Evolutionary conservation across 2,888 invertebrate genomes (phyloP), one percentile per base, ranked within the genome.

Genomic region (Syritta pipiens): DNA sequence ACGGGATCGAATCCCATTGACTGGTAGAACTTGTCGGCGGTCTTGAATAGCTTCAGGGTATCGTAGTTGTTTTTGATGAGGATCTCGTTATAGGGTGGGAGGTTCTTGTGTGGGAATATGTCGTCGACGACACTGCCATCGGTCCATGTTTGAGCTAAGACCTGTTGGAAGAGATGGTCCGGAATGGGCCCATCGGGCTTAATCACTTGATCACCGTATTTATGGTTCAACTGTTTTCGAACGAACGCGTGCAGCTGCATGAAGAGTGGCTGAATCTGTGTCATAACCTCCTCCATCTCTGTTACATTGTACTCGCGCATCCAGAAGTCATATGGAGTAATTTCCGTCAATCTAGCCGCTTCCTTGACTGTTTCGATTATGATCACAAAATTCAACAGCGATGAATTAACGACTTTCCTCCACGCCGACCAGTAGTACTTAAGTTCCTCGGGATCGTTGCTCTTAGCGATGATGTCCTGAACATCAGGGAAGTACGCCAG

Each of bases 231-330:
- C 71, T 93, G 92, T 68, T 91, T 90, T 77, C 96, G 90, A 1
- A 95, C 93, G 83, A 95, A 96, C 0, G 95, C 94, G 84, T 96
- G 96, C 1, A 96, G 89, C 84, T 96, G 93, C 72, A 93, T 89
- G 86, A 97, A 97, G 3, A 96, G 87, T 0, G 96, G 96, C 81
- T 82, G 84, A 6, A 87, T 79, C 60, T 88, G 86, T 1, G 65
- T 91, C 93, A 82, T 87, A 0, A 86, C 87, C n/a, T 83, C 82
- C 59, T 86, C 84, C 87, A 88, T 87, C 75, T 87, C 87, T 35
- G 83, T 69, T 0, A 88, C 84, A 44, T 83, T 81, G n/a, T 87
- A 85, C 44, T 83, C 85, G 6, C 82, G 83, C 32, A 85, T 86
- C 87, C 87, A 87, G 2, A 87, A 62, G 12, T 85, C 84, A 14